A percentile compares a stretch with the other conserved stretches of the same genome.
Evolutionary conservation across 2,113 vertebrate species (phyloP).

Genomic region (Oncorhynchus keta): DNA sequence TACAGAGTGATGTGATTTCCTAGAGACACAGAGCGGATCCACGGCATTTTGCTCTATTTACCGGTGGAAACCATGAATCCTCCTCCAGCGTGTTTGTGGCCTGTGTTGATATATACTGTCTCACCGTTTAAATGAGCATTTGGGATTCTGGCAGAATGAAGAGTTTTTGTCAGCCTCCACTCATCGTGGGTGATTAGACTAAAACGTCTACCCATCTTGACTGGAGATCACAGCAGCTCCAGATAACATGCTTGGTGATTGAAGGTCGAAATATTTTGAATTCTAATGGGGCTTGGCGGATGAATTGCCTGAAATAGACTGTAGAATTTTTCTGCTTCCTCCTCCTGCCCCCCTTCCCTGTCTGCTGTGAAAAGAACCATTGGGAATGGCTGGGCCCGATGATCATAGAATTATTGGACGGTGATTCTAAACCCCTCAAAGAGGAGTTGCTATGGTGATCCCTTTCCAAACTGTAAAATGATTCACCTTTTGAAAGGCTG

Average conservation of each 20-base stretch:
- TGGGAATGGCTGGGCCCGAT: slow-evolving; percentile 99
- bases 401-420: slow-evolving; percentile 99
- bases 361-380: slow-evolving; percentile 99
- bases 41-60: slow-evolving; percentile 82
- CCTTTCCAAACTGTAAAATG: slow-evolving; percentile 99
- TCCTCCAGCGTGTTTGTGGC: slow-evolving; percentile 88
- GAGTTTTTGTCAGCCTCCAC: slow-evolving; percentile 99
- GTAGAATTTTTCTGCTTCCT: slow-evolving; percentile 96
- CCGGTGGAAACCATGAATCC: slow-evolving; percentile 77
- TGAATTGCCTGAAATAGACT: slow-evolving; percentile 99
- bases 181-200: slow-evolving; percentile 99
- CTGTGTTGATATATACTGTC: slow-evolving; percentile 93
- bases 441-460: slow-evolving; percentile 99
- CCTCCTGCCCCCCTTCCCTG: slow-evolving; percentile 80
- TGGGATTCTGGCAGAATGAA: slow-evolving; percentile 97
- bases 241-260: slow-evolving; percentile 99
- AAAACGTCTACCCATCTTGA: slow-evolving; percentile 99
- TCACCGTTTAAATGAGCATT: slow-evolving; percentile 99
- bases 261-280: slow-evolving; percentile 99
- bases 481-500: slow-evolving; percentile 99
- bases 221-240: slow-evolving; percentile 98
- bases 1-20: slow-evolving; percentile 53
- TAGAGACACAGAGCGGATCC: slow-evolving; percentile 51
- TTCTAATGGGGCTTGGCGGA: slow-evolving; percentile 99
- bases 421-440: slow-evolving; percentile 99